Conservation (phyloP, 2,888 invertebrate genomes). For the Drosophila hamatofila region DNA sequence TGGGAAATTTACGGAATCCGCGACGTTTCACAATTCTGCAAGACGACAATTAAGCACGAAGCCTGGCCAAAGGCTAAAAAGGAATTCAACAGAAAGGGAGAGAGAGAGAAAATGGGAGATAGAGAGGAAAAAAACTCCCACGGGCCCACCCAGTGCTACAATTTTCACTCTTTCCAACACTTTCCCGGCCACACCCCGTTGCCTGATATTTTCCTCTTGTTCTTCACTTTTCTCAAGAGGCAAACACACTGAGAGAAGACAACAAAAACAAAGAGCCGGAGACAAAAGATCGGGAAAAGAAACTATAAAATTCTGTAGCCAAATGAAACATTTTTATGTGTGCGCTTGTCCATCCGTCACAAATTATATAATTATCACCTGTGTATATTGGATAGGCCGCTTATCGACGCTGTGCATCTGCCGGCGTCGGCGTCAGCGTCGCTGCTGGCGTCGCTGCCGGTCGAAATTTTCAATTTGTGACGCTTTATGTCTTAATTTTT, state of each 20-base stretch:
- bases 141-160: conserved; percentile 80
- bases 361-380: conserved; percentile 84
- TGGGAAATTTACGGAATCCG: conserved; percentile 79
- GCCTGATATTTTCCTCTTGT: conserved; percentile 8
- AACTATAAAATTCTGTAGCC: conserved; percentile 77
- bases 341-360: conserved; percentile 82
- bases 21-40: conserved; percentile 76
- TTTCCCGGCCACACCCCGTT: conserved; percentile 72
- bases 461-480: conserved; percentile 83
- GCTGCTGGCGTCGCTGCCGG: conserved; percentile 44
- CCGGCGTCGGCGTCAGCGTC: conserved; percentile 29
- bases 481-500: conserved; percentile 83
- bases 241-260: conserved; percentile 12
- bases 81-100: conserved; percentile 26
- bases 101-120: not conserved
- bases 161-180: conserved; percentile 71
- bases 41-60: conserved; percentile 84
- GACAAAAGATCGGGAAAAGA: conserved; percentile 57
- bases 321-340: conserved; percentile 78
- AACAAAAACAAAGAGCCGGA: conserved; percentile 56
- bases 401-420: conserved; percentile 80
- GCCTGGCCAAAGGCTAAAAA: conserved; percentile 29
- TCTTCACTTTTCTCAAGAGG: conserved; percentile 18
- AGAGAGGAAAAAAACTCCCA: conserved; percentile 60
- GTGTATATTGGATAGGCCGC: conserved; percentile 80